Evolutionary conservation across 1,140 invertebrate genomes (phyloP).

Genomic region (Coelopa frigida): DNA sequence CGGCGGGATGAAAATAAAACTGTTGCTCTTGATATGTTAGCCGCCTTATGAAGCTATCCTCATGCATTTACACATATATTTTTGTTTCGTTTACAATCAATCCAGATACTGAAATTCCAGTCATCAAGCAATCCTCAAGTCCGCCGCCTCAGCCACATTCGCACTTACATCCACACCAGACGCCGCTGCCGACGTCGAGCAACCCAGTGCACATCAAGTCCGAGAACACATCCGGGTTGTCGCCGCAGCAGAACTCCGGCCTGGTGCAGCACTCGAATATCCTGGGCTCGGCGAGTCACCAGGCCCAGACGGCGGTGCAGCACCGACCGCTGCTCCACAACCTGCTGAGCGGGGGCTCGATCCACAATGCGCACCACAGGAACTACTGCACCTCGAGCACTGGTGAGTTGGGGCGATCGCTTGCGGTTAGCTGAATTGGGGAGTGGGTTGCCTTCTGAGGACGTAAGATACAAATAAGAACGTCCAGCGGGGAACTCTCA

Average conservation of each 20-base stretch:
- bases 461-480: no score
- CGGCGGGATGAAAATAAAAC: no score
- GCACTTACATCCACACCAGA: conserved; percentile 29
- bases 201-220: no score
- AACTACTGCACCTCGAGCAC: conserved; percentile 43
- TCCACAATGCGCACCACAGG: conserved; percentile 44
- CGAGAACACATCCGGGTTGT: conserved; percentile 21
- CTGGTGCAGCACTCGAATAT: conserved; percentile 19
- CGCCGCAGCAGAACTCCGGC: conserved; percentile 23
- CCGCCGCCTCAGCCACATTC: conserved; percentile 34
- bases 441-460: no score
- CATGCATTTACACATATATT: background rate
- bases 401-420: conserved; percentile 26
- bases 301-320: conserved; percentile 30
- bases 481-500: no score
- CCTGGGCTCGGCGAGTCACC: no score
- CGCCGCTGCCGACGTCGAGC: conserved; percentile 28
- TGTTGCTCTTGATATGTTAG: no score
- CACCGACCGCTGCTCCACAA: conserved; percentile 43
- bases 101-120: conserved; percentile 46
- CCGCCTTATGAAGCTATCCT: no score
- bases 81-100: conserved; percentile 12
- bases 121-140: conserved; percentile 45
- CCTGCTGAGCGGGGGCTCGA: conserved; percentile 40
- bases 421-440: no score